Evolutionary conservation across 1,140 invertebrate genomes (phyloP).

Genomic region (Drosophila seguyi): DNA sequence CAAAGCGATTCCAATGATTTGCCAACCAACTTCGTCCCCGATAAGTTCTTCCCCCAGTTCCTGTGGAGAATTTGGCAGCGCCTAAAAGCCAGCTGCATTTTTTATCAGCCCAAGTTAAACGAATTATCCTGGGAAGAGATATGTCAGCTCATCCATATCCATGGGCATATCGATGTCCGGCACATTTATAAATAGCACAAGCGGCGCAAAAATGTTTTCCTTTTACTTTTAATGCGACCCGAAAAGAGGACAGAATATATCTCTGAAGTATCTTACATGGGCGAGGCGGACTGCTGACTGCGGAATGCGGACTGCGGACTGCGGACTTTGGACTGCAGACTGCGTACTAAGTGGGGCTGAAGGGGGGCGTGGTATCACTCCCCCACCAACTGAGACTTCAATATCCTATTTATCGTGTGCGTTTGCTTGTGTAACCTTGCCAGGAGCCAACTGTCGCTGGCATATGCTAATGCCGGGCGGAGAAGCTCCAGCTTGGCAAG

Average conservation of each 20-base stretch:
- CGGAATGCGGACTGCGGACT: neutral
- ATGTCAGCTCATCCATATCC: constrained; percentile 36
- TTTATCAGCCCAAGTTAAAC: constrained; percentile 67
- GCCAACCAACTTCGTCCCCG: constrained; percentile 15
- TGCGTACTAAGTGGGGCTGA: neutral
- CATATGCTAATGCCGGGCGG: constrained; percentile 69
- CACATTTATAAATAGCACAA: constrained; percentile 52
- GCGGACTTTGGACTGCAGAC: neutral
- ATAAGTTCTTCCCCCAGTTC: neutral
- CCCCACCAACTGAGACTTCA: constrained; percentile 20
- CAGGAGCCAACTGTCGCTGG: constrained; percentile 59
- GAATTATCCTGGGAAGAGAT: constrained; percentile 56
- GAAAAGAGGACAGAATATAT: neutral
- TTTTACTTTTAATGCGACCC: constrained; percentile 65
- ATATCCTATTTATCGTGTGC: constrained; percentile 69
- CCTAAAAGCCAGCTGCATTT: constrained; percentile 78
- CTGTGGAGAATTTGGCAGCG: constrained; percentile 43
- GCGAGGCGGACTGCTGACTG: neutral
- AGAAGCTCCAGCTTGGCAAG: constrained; percentile 21
- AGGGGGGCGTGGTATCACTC: neutral
- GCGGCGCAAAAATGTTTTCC: constrained; percentile 59
- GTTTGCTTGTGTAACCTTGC: constrained; percentile 71
- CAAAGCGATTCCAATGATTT: constrained; percentile 67
- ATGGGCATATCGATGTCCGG: constrained; percentile 31
- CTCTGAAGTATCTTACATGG: constrained; percentile 38